Conservation (phyloP, 2,888 invertebrate genomes). For the Lobophora halterata region DNA sequence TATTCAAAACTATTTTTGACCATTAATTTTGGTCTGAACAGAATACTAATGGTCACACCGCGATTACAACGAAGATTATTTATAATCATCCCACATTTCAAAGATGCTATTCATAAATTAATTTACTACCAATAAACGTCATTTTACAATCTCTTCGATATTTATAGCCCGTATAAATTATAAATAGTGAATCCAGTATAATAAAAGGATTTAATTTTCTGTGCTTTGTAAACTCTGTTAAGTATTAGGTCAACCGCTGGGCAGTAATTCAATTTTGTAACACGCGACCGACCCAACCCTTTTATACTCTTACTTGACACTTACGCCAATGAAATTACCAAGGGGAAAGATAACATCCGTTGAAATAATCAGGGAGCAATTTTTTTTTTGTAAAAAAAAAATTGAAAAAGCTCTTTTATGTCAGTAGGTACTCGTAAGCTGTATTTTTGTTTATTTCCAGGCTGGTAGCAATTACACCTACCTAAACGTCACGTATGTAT, state of each 20-base stretch:
- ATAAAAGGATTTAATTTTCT: slow-evolving; percentile 19
- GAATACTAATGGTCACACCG: slow-evolving; percentile 2
- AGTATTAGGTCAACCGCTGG: slow-evolving; percentile 15
- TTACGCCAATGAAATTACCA: slow-evolving; percentile 21
- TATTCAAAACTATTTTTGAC: no score
- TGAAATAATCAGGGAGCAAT: slow-evolving; percentile 11
- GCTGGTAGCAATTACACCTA: no score
- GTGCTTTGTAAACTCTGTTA: slow-evolving; percentile 10
- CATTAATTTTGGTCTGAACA: no score
- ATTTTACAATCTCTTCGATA: slow-evolving; percentile 44
- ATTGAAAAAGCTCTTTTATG: no score
- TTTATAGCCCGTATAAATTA: slow-evolving; percentile 46
- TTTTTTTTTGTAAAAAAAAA: no score
- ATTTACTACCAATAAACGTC: slow-evolving; percentile 60
- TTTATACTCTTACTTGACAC: slow-evolving; percentile 5
- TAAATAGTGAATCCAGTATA: slow-evolving; percentile 24
- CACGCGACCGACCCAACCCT: slow-evolving; percentile 17
- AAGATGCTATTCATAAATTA: slow-evolving; percentile 46
- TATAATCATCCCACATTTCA: slow-evolving; percentile 31
- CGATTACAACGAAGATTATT: slow-evolving; percentile 32
- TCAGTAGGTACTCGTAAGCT: no score
- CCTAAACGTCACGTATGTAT: no score
- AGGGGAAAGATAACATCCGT: slow-evolving; percentile 12
- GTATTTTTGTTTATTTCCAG: no score
- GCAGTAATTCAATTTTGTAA: slow-evolving; percentile 8